These are phyloP conservation scores for Melanerpes aurifrons DNA, from an alignment of 2,113 vertebrate genomes.

Conservation along the genomic window DNA sequence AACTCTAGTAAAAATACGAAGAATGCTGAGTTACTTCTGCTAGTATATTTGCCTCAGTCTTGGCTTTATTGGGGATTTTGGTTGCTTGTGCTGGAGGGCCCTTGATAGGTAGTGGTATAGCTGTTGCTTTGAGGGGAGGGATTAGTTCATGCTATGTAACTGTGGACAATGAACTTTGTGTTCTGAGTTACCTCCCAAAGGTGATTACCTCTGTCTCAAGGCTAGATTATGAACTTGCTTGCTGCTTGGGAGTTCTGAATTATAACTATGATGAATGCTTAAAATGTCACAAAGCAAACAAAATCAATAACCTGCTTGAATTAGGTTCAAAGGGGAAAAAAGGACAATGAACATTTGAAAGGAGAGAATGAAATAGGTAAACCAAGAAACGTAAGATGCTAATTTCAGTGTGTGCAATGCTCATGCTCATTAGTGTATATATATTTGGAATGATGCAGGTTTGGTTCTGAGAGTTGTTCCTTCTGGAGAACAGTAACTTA, in stretches of 20 bases:
- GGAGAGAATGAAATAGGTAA: constrained; percentile 1
- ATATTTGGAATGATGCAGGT: neutral
- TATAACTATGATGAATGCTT: neutral
- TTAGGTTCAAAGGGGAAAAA: neutral
- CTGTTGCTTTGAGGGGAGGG: neutral
- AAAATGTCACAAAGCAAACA: neutral
- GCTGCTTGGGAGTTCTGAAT: constrained; percentile 36
- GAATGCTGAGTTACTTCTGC: neutral
- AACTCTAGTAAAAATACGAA: neutral
- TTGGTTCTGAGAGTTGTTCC: neutral
- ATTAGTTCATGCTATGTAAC: neutral
- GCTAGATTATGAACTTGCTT: neutral
- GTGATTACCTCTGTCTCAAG: neutral
- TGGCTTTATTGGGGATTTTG: neutral
- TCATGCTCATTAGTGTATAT: neutral
- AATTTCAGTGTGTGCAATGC: neutral
- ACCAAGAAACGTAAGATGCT: constrained; percentile 3
- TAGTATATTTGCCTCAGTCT: neutral
- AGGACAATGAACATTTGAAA: neutral
- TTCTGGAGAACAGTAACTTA: neutral
- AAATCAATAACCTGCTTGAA: neutral
- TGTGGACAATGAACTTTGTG: neutral
- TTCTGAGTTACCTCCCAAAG: neutral
- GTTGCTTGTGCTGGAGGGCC: neutral
- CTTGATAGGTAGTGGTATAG: neutral